Evolutionary conservation across 2,888 invertebrate genomes (phyloP).

Genomic region (Nebria brevicollis): DNA sequence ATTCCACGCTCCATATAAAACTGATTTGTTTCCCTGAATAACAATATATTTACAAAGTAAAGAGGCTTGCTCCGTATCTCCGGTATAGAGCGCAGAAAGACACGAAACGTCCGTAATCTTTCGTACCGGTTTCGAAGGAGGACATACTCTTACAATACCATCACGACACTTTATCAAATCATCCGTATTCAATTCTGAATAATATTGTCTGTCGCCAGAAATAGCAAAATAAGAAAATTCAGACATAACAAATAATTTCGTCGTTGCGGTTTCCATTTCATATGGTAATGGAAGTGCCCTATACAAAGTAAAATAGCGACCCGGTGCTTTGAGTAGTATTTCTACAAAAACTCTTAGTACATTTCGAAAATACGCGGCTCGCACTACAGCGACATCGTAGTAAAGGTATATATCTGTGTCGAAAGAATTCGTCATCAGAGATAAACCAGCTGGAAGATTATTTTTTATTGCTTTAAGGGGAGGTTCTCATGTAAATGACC

Average conservation of each 20-base stretch:
- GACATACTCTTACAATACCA: background rate
- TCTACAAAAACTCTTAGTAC: constrained; percentile 30
- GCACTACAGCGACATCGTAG: constrained; percentile 10
- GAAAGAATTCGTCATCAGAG: constrained; percentile 3
- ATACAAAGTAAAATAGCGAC: constrained; percentile 31
- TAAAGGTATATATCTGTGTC: constrained; percentile 13
- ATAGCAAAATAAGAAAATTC: constrained; percentile 19
- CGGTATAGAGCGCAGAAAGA: constrained; percentile 20
- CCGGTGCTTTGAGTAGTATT: constrained; percentile 26
- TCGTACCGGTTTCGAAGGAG: constrained; percentile 22
- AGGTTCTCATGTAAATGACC: no score
- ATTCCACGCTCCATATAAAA: constrained; percentile 23
- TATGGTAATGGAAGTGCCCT: constrained; percentile 25
- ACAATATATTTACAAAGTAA: constrained; percentile 21
- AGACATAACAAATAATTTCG: constrained; percentile 17
- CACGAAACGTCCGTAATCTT: constrained; percentile 26
- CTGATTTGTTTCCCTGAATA: background rate
- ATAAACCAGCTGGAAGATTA: constrained; percentile 3
- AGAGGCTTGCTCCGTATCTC: background rate
- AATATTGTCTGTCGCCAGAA: constrained; percentile 28
- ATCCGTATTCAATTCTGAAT: constrained; percentile 19
- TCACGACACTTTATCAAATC: constrained; percentile 17
- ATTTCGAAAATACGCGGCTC: constrained; percentile 8
- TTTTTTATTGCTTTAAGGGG: constrained; percentile 17
- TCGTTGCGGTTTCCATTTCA: background rate